Evolutionary conservation across 2,113 vertebrate genomes (phyloP), one percentile per base, ranked within the genome.

Genomic region (Sapayoa aenigma): DNA sequence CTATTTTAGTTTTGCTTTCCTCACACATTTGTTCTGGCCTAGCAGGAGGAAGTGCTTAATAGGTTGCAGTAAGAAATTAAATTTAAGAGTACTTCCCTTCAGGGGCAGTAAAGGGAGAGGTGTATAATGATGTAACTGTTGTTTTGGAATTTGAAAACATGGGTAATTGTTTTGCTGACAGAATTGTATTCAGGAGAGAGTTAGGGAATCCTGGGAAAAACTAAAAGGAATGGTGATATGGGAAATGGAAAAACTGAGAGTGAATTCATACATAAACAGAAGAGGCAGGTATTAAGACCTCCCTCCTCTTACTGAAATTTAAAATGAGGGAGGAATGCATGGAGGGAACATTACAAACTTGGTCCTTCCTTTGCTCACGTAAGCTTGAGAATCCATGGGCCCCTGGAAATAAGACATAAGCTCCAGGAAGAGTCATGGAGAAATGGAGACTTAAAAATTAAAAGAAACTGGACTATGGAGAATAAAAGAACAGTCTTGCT

Each of bases 221-320:
- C 44, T 87, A 56, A 87, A 78, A 84, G 50, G 52, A 42, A 25
- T 74, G 81, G 47, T 75, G 23, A 39, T 78, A 33, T 62, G 47
- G 73, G 44, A 95, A 94, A 28, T 94, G 87, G 87, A 85, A 89
- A 89, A 93, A 82, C 27, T 84, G 84, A 75, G 83, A 31, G 9
- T 44, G 25, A 79, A 42, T 66, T 95, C 30, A 14, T 81, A 14
- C 1, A 7, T 84, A 66, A 16, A 39, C 11, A 42, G 19, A 93
- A 81, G 56, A 72, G 74, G 33, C 67, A 72, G 33, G 30, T 42
- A 6, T 72, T 68, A 27, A 9, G 33, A 58, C 44, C 14, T 86
- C 31, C 12, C 17, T 86, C 15, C 21, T 74, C 33, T 55, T 1
- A 1, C 35, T 84, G 56, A 62, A 73, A 53, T 84, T 69, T 71